Evolutionary conservation across 2,113 vertebrate species (phyloP).

Genomic region (Boulengeromyrus knoepffleri): DNA sequence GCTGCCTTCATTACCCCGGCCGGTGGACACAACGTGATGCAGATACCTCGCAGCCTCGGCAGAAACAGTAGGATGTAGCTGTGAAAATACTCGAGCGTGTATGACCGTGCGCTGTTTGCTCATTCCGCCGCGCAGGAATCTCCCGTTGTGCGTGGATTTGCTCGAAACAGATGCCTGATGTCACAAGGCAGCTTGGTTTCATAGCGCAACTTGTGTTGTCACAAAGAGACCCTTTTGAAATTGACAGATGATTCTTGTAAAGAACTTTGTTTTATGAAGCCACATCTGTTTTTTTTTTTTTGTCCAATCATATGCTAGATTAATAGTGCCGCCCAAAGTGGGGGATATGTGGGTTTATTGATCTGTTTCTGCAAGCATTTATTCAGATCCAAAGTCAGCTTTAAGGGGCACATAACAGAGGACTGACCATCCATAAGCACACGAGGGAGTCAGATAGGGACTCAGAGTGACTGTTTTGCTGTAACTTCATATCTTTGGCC

Average conservation of each 20-base stretch:
- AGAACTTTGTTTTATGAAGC: not conserved
- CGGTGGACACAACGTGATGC: not conserved
- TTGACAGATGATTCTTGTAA: not conserved
- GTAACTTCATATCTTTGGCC: not conserved
- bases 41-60: not conserved
- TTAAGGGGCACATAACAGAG: not conserved
- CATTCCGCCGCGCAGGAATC: not conserved
- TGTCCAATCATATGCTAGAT: not conserved
- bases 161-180: not conserved
- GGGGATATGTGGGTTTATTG: not conserved
- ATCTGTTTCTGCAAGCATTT: not conserved
- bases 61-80: not conserved
- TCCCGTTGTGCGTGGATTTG: not conserved
- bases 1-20: not conserved
- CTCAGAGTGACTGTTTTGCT: not conserved
- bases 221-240: not conserved
- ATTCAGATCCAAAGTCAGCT: not conserved
- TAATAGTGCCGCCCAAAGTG: not conserved
- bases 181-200: not conserved
- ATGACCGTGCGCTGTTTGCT: not conserved
- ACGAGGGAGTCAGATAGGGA: not conserved
- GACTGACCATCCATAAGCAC: not conserved
- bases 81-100: not conserved
- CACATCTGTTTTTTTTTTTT: not conserved
- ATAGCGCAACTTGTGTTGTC: not conserved